Percentiles rank a stretch among this genome's conserved stretches.
These are phyloP conservation scores for Macropis europaea DNA, from an alignment of 2,888 invertebrate species.

Conservation along the genomic window DNA sequence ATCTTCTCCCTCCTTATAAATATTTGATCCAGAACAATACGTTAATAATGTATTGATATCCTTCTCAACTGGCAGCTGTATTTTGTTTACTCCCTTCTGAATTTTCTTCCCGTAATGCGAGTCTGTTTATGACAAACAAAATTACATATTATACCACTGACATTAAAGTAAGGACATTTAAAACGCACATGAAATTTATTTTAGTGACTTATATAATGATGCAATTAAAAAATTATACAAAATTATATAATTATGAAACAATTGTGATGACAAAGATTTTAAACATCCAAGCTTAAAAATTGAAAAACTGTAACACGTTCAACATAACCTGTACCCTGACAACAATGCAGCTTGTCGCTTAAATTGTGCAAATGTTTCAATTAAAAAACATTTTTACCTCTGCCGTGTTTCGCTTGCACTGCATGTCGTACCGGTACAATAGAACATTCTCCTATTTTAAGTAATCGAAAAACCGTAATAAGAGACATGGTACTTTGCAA, in stretches of 20 bases:
- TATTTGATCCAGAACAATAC: constrained; percentile 93
- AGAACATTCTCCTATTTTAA: constrained; percentile 9
- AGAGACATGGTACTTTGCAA: constrained; percentile 18
- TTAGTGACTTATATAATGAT: too few relatives aligned
- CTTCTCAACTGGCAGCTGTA: constrained; percentile 90
- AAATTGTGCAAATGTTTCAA: background rate
- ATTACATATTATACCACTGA: too few relatives aligned
- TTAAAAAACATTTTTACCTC: constrained; percentile 49
- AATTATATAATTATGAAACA: background rate
- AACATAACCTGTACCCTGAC: constrained; percentile 26
- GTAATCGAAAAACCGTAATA: constrained; percentile 21
- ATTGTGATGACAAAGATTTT: too few relatives aligned
- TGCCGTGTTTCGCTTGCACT: constrained; percentile 54
- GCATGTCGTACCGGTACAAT: constrained; percentile 54
- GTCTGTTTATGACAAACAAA: too few relatives aligned
- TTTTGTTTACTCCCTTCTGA: constrained; percentile 85
- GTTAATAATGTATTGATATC: constrained; percentile 88
- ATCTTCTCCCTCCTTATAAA: constrained; percentile 90
- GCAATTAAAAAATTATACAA: background rate
- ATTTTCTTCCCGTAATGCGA: constrained; percentile 79
- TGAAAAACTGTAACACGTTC: background rate
- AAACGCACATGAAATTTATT: background rate
- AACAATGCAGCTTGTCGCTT: background rate
- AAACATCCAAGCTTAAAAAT: too few relatives aligned
- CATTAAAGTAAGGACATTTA: too few relatives aligned